Base-by-base conservation (phyloP, 2,888 invertebrate genomes). In the Limnephilus lunatus region DNA sequence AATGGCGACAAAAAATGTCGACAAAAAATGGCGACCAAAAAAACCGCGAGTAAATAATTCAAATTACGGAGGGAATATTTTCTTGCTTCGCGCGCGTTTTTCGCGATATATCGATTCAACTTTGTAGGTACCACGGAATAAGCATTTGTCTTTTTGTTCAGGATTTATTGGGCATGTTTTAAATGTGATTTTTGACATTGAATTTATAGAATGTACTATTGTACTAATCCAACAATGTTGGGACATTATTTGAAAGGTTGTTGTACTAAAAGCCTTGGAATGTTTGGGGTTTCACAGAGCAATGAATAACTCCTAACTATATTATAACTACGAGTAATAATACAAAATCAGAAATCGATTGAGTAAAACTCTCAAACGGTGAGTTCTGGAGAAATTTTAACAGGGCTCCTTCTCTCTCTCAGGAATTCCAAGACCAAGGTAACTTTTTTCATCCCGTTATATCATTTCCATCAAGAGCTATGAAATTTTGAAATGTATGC, bases 1-100 rank as follows among this genome's bases (percentile, higher is more conserved):
- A 86, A 86, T 68, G 68, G 68, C 68, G 68, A 68, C 68, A 39
- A 88, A 88, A 87, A 88, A 80, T 68, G 68, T 19, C 88, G 88
- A 35, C 53, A 15, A 53, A 53, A 68, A 68, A 68, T 68, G 53
- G 14, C 53, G 19, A 68, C 53, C 53, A 68, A 68, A 68, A 86
- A 86, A 86, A 44, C 25, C 14, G 30, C 86, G 86, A 1, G 83
- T 3, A 83, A 86, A 86, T 86, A 86, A 86, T 86, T 86, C 86
- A 48, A 86, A 86, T 86, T 86, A 30, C 86, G 86, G 48, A 25
- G 44, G 86, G 44, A 35, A 44, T 39, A 86, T 48, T 44, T 68
- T 86, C 44, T 11, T 11, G 35, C 25, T 11, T n/a, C n/a, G 85
- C 39, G 32, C 85, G 85, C 30, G 48, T n/a, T 86, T 86, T 44